Conservation (phyloP, 64 coral and sea anemone species). For the Montipora capricornis region DNA sequence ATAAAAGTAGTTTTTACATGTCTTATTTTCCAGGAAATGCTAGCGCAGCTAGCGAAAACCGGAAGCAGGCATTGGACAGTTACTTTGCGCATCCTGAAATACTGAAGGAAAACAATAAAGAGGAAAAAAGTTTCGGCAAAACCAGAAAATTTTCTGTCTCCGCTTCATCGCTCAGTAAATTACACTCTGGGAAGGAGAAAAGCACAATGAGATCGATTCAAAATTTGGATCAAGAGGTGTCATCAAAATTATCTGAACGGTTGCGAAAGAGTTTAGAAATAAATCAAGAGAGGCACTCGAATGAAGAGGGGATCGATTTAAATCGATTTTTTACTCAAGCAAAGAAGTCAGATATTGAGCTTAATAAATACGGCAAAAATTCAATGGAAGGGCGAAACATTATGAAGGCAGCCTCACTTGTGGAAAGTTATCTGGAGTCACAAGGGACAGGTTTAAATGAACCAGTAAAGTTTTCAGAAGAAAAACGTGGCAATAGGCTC, state of each 20-base stretch:
- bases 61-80: neutral
- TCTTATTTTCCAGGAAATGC: neutral
- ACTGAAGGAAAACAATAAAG: neutral
- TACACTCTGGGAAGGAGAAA: neutral
- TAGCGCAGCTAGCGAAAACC: neutral
- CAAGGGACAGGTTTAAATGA: neutral
- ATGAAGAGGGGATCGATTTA: neutral
- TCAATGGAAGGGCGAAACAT: conserved; percentile 1
- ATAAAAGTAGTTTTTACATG: neutral
- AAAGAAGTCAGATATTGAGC: neutral
- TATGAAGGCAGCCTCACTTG: conserved; percentile 6
- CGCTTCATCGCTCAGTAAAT: neutral
- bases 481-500: neutral
- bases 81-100: conserved; percentile 18
- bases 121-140: neutral
- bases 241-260: neutral
- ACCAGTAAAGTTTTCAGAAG: neutral
- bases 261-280: neutral
- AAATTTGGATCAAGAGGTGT: neutral
- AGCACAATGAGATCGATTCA: neutral
- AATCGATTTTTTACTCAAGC: neutral
- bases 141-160: neutral
- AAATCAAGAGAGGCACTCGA: neutral
- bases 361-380: neutral
- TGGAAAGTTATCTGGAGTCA: neutral